Evolutionary conservation across 2,113 vertebrate genomes (phyloP), one percentile per base, ranked within the genome.

Genomic region (Pterocles burchelli): DNA sequence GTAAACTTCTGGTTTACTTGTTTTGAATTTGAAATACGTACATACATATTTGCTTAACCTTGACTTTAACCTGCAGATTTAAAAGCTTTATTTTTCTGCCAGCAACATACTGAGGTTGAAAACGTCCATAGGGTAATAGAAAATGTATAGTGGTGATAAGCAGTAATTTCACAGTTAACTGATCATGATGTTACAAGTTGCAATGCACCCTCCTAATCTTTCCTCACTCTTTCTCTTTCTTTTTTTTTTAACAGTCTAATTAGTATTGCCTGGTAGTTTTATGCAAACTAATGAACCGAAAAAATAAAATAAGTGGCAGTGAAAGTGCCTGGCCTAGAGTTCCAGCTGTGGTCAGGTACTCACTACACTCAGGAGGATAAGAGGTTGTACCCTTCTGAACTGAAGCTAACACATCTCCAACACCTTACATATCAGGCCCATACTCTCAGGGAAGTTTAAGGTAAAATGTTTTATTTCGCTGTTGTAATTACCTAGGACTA

Each of bases 151-250:
- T 81, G 34, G 92, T 71, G 90, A 96, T 96, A 95, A 96, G 93
- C 58, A 92, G 82, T 94, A 96, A 97, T 96, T 96, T 96, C 94
- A 95, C 94, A 95, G 89, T 94, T 94, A 94, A 80, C 91, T 38
- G 88, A 86, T 94, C 82, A 74, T 74, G 72, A 71, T 96, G 92
- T 80, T 94, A 81, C n/a, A 73, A 92, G 95, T 93, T 96, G 78
- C 88, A 89, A 34, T 41, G 58, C 61, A 83, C 45, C 7, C 38
- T 90, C 61, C 72, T 90, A 95, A 95, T 94, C 72, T 95, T 96
- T 81, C 57, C 24, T 76, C 79, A 67, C 34, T 86, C 36, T 61
- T 58, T 48, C 28, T 57, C 3, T 71, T 14, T 33, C 0, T 45
- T 3, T 13, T 29, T 58, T 74, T 81, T 74, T n/a, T 3, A 17